Base-by-base conservation (phyloP, 2,888 invertebrate genomes). In the Eilema caniola region DNA sequence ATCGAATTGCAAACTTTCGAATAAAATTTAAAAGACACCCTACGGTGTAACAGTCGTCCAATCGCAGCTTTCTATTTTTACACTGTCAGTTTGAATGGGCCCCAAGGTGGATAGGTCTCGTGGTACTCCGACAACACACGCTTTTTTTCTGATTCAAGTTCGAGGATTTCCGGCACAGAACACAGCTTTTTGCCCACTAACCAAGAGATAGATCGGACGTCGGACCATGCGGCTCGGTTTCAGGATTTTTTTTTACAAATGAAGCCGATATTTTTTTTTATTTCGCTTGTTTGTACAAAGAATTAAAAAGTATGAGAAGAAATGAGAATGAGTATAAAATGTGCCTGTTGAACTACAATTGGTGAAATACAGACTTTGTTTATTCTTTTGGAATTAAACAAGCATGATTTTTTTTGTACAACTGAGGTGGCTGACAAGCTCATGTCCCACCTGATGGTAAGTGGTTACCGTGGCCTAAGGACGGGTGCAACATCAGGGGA, bases 61-160 rank as follows among this genome's bases (percentile, higher is more conserved):
- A 79, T 82, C 79, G 77, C 82, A 75, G 76, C 85, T 83, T 81
- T 90, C 90, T 93, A 93, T 93, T 94, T 93, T 91, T 90, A 88
- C 85, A 81, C 86, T 85, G 90, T 89, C 92, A 88, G 90, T 86
- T 81, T 85, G 89, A 90, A 88, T 86, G 89, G 85, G 84, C 81
- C 86, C 86, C 85, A 87, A 90, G 90, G 90, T 88, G 90, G 88
- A 90, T 86, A 89, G 89, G 89, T 90, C 89, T 85, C 84, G 83
- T 74, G 77, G 83, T 85, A 83, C 80, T 74, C 61, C 57, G 70
- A 66, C 77, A 74, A 76, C 60, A 76, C 56, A 31, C 67, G 78
- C 74, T 84, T 86, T 88, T 89, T 88, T 89, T 89, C 87, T 90
- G 92, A 93, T 92, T 90, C 88, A 85, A 84, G 80, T 77, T 71